Conservation (phyloP, 1,140 invertebrate species). For the Drosophila pachea region DNA sequence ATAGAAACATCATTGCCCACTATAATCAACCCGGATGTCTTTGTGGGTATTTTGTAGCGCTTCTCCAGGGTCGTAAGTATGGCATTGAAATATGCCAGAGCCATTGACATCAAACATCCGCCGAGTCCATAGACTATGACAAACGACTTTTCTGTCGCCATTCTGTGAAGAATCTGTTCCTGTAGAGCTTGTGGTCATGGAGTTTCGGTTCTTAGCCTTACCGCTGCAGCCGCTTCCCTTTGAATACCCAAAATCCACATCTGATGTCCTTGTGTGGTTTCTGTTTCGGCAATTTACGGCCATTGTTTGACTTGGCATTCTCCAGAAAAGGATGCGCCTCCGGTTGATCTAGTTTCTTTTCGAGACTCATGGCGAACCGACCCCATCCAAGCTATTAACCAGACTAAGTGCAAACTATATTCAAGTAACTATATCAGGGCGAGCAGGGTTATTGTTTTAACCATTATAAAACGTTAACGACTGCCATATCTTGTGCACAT, state of each 20-base stretch:
- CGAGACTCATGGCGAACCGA: slow-evolving; percentile 9
- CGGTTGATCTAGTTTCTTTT: slow-evolving; percentile 10
- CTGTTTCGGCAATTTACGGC: neutral
- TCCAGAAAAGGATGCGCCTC: slow-evolving; percentile 41
- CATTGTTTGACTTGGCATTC: slow-evolving; percentile 3
- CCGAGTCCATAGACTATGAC: slow-evolving; percentile 86
- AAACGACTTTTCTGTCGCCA: slow-evolving; percentile 84
- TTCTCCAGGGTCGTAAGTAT: slow-evolving; percentile 89
- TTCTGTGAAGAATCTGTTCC: slow-evolving; percentile 15
- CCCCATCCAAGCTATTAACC: neutral
- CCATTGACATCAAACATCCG: slow-evolving; percentile 85
- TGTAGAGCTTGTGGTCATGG: too few relatives aligned
- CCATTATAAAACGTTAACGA: neutral
- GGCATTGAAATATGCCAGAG: slow-evolving; percentile 87
- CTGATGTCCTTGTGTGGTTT: slow-evolving; percentile 79
- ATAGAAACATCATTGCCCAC: slow-evolving; percentile 82
- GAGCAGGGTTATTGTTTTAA: slow-evolving; percentile 10
- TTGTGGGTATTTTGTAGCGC: slow-evolving; percentile 87
- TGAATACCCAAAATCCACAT: slow-evolving; percentile 83
- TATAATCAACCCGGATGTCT: slow-evolving; percentile 85
- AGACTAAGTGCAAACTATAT: slow-evolving; percentile 13
- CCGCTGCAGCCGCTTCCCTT: slow-evolving; percentile 52
- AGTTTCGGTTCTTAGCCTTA: neutral
- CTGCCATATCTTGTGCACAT: slow-evolving; percentile 1
- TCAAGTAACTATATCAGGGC: neutral